Evolutionary conservation across 2,888 invertebrate genomes (phyloP).

Genomic region (Noctua comes): DNA sequence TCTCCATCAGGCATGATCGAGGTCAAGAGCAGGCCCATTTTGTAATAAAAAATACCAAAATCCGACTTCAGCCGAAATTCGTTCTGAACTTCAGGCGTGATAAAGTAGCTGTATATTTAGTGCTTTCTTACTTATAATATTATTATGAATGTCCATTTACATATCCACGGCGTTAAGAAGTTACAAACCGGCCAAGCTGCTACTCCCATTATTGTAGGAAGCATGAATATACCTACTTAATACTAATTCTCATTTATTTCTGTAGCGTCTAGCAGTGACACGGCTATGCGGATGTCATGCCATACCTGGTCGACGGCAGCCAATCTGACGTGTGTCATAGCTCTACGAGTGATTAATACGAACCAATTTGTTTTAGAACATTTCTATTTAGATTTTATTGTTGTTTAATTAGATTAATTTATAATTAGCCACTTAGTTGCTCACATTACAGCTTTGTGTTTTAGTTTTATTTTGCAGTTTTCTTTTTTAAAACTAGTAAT

Average conservation of each 20-base stretch:
- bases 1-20: no score
- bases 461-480: background rate
- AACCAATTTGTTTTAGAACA: conserved; percentile 33
- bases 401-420: conserved; percentile 41
- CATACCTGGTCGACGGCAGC: conserved; percentile 20
- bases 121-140: background rate
- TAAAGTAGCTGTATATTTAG: background rate
- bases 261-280: conserved; percentile 34
- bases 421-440: conserved; percentile 5
- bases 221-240: background rate
- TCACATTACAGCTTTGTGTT: background rate
- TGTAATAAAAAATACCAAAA: background rate
- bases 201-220: background rate
- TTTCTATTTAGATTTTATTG: conserved; percentile 46
- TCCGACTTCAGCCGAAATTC: background rate
- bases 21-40: no score
- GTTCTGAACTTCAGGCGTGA: background rate
- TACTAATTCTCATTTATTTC: conserved; percentile 38
- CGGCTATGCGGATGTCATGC: conserved; percentile 43
- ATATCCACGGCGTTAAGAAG: background rate
- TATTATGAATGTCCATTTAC: background rate
- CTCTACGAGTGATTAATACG: conserved; percentile 44
- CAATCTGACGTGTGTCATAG: conserved; percentile 33
- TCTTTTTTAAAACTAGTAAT: background rate
- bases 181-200: background rate